phyloP scores from a whole-genome alignment of 2,113 vertebrate genomes.

The Tricholaema leucomelas region DNA sequence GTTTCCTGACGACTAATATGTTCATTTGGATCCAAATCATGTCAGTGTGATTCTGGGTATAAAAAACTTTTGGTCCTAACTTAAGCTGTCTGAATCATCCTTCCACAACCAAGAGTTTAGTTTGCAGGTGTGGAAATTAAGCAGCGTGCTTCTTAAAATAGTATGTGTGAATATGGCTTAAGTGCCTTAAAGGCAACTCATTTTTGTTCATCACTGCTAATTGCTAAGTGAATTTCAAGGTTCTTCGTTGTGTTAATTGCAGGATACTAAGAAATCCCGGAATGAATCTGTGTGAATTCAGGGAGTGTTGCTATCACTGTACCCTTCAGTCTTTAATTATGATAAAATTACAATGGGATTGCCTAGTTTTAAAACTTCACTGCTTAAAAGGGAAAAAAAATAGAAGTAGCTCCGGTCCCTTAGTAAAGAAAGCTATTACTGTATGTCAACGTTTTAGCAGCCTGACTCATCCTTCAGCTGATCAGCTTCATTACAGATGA shows the following conservation, averaged over 20 bases:
- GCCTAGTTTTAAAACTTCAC: conserved; percentile 38
- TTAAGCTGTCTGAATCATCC: conserved; percentile 56
- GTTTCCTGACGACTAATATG: not conserved
- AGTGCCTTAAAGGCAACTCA: conserved; percentile 63
- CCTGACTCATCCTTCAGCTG: conserved; percentile 50
- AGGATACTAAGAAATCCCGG: conserved; percentile 63
- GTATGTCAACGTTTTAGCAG: not conserved
- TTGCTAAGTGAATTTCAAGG: conserved; percentile 68
- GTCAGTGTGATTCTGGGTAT: not conserved
- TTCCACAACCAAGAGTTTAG: conserved; percentile 25
- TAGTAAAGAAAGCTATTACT: not conserved
- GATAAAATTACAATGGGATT: conserved; percentile 55
- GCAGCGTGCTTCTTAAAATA: conserved; percentile 56
- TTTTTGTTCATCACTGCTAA: conserved; percentile 70
- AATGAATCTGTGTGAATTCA: conserved; percentile 52
- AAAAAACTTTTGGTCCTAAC: conserved; percentile 21
- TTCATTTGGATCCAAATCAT: not conserved
- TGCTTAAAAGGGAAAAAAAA: conserved; percentile 34
- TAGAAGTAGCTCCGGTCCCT: not conserved
- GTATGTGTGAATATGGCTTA: conserved; percentile 54
- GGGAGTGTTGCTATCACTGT: conserved; percentile 21
- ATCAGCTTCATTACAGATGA: conserved; percentile 39
- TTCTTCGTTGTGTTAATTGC: conserved; percentile 66
- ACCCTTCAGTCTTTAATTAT: conserved; percentile 56
- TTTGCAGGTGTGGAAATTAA: conserved; percentile 64